A percentile compares a stretch with the other conserved stretches of the same genome.
phyloP scores from a whole-genome alignment of 1,140 invertebrate species.

The Sminthurinus signatus region DNA sequence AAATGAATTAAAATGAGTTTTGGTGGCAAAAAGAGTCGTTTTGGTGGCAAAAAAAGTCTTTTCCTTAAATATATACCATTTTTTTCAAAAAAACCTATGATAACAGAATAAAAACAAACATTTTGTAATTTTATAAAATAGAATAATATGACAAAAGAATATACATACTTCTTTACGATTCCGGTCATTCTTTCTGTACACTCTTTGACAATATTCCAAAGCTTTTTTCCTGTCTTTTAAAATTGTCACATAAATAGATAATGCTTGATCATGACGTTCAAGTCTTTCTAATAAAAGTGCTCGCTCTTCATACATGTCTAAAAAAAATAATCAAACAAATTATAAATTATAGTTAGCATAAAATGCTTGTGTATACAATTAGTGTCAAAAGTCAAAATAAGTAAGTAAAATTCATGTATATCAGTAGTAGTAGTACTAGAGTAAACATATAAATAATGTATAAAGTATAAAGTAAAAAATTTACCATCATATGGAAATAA shows the following conservation, averaged over 20 bases:
- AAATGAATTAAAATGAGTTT: no score
- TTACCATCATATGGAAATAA: slow-evolving; percentile 76
- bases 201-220: slow-evolving; percentile 73
- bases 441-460: no score
- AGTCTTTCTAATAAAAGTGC: slow-evolving; percentile 85
- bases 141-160: slow-evolving; percentile 15
- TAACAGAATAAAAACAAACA: no score
- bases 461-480: slow-evolving; percentile 36
- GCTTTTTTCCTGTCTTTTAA: slow-evolving; percentile 73
- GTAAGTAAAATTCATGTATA: slow-evolving; percentile 2
- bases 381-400: no score
- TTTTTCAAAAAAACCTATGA: no score
- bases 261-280: slow-evolving; percentile 78
- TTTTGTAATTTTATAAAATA: no score
- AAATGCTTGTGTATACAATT: slow-evolving; percentile 13
- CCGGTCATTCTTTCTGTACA: slow-evolving; percentile 49
- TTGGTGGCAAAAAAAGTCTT: no score
- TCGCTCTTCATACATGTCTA: slow-evolving; percentile 78
- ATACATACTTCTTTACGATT: neutral
- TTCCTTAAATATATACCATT: no score
- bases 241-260: slow-evolving; percentile 82
- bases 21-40: no score
- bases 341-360: neutral
- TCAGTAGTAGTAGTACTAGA: no score
- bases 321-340: slow-evolving; percentile 36